Percentiles rank a stretch among this genome's conserved stretches.
Conservation (phyloP, 2,797 vertebrate species). For the Acomys russatus region DNA sequence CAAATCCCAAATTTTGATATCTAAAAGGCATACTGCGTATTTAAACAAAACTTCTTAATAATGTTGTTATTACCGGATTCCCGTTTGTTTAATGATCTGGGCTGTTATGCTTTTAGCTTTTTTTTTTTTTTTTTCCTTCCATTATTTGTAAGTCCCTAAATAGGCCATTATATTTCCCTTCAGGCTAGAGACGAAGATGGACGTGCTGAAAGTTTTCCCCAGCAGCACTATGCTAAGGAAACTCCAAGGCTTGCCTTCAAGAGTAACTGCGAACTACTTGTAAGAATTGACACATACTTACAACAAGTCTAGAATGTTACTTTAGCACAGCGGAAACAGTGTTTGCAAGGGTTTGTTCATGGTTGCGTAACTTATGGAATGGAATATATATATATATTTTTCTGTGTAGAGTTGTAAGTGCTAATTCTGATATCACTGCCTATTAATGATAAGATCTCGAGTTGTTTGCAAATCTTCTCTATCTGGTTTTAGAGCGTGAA, state of each 20-base stretch:
- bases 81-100: conserved; percentile 91
- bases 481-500: conserved; percentile 88
- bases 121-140: conserved; percentile 91
- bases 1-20: conserved; percentile 87
- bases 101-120: conserved; percentile 92
- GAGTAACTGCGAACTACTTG: conserved; percentile 99
- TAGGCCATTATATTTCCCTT: conserved; percentile 99
- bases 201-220: conserved; percentile 99
- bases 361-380: conserved; percentile 90
- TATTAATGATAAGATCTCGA: conserved; percentile 87
- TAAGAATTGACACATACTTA: conserved; percentile 98
- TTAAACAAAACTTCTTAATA: conserved; percentile 89
- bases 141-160: conserved; percentile 99
- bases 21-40: conserved; percentile 90
- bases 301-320: conserved; percentile 95
- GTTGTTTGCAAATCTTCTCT: conserved; percentile 88
- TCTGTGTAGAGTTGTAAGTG: conserved; percentile 90
- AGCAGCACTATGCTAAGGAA: conserved; percentile 99
- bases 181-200: conserved; percentile 99
- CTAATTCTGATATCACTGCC: conserved; percentile 90
- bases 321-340: conserved; percentile 92
- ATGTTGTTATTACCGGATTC: conserved; percentile 91
- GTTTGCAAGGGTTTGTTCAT: conserved; percentile 89
- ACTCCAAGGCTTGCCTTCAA: conserved; percentile 99
- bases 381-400: conserved; percentile 87